These are phyloP conservation scores for Hippocampus zosterae DNA, from an alignment of 2,113 vertebrate species.

Conservation along the genomic window DNA sequence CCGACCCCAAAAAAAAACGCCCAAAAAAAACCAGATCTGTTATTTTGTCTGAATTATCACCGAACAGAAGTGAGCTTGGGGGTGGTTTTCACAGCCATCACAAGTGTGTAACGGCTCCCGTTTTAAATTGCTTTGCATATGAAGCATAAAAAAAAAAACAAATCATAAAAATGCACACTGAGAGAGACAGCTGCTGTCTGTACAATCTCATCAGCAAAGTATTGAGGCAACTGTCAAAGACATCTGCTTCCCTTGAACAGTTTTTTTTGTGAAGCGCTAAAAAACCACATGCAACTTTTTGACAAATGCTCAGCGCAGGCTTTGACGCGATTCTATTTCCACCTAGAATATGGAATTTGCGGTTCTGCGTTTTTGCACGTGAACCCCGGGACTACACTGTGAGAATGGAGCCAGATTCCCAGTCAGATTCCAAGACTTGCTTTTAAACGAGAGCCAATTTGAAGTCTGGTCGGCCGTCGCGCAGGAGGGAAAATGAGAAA, in stretches of 20 bases:
- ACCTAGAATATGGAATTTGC: conserved; percentile 3
- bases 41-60: conserved; percentile 17
- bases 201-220: conserved; percentile 39
- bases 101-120: conserved; percentile 11
- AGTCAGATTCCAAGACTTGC: neutral
- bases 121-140: conserved; percentile 36
- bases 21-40: conserved; percentile 19
- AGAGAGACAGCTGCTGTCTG: conserved; percentile 48
- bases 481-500: neutral
- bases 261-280: conserved; percentile 18
- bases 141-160: neutral
- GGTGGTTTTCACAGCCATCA: conserved; percentile 20
- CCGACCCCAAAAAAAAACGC: neutral
- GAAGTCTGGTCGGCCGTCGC: neutral
- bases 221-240: conserved; percentile 43
- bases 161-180: conserved; percentile 25
- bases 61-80: conserved; percentile 10
- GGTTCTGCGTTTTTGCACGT: neutral
- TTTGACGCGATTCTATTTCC: conserved; percentile 8
- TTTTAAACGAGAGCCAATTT: neutral
- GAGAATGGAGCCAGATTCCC: neutral
- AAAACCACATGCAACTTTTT: conserved; percentile 23
- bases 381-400: neutral
- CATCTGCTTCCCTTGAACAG: conserved; percentile 31
- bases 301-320: conserved; percentile 9